Conservation (phyloP, 2,888 invertebrate species). For the Siphlonurus alternatus region DNA sequence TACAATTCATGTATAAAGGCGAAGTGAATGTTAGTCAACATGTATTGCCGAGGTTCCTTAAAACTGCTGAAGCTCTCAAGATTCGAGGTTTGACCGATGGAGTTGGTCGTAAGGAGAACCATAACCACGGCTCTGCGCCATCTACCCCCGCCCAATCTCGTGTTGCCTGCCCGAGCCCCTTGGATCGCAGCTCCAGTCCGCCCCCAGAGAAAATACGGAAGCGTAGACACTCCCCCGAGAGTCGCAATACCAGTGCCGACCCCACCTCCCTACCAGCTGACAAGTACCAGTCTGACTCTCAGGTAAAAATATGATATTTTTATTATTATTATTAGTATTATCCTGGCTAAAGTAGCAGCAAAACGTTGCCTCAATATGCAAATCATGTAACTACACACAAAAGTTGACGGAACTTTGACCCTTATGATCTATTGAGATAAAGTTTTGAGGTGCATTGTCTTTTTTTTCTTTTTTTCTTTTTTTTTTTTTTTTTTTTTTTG, state of each 20-base stretch:
- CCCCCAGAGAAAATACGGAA: slow-evolving; percentile 39
- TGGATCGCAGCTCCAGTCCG: slow-evolving; percentile 17
- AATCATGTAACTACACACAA: too few relatives aligned
- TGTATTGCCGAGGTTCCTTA: slow-evolving; percentile 76
- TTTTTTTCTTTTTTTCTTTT: too few relatives aligned
- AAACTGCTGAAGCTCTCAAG: slow-evolving; percentile 83
- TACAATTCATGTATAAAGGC: slow-evolving; percentile 88
- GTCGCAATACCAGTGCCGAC: slow-evolving; percentile 33
- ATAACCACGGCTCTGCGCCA: slow-evolving; percentile 22
- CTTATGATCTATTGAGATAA: too few relatives aligned
- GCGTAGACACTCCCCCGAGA: slow-evolving; percentile 46
- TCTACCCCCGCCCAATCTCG: slow-evolving; percentile 23
- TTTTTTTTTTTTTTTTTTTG: too few relatives aligned
- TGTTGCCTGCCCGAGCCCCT: slow-evolving; percentile 11
- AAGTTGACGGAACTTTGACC: too few relatives aligned
- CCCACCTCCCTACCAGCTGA: neutral
- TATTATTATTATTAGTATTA: neutral
- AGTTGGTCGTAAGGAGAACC: slow-evolving; percentile 33
- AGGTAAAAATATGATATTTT: slow-evolving; percentile 29
- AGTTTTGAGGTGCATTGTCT: too few relatives aligned
- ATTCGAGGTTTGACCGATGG: slow-evolving; percentile 76
- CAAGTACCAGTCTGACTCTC: slow-evolving; percentile 38
- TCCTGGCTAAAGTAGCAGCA: too few relatives aligned
- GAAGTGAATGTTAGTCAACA: slow-evolving; percentile 85
- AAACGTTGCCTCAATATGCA: too few relatives aligned